phyloP scores from a whole-genome alignment of 2,888 invertebrate genomes.

The Epirrhoe alternata region DNA sequence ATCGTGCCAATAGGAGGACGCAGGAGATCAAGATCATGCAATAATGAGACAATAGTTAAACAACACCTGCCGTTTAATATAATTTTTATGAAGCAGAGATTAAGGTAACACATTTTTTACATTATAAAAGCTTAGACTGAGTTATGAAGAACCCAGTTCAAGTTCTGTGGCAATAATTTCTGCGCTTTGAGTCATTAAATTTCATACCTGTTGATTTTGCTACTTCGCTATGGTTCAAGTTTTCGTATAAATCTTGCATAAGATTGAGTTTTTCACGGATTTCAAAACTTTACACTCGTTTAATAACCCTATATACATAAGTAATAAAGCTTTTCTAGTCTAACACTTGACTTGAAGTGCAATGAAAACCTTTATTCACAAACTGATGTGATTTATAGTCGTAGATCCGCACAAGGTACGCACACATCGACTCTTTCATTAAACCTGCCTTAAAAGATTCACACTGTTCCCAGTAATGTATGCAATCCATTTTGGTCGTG shows the following conservation, averaged over 20 bases:
- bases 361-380: no score
- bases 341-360: no score
- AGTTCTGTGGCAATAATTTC: slow-evolving; percentile 22
- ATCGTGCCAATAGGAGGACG: no score
- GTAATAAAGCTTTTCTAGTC: no score
- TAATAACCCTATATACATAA: background rate
- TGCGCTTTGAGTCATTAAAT: slow-evolving; percentile 19
- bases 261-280: background rate
- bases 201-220: slow-evolving; percentile 26
- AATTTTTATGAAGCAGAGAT: no score
- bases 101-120: slow-evolving; percentile 14
- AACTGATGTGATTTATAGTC: no score
- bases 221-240: slow-evolving; percentile 10
- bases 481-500: slow-evolving; percentile 43
- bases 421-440: slow-evolving; percentile 30
- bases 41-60: no score
- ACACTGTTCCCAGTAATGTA: slow-evolving; percentile 35
- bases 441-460: slow-evolving; percentile 34
- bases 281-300: background rate
- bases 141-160: slow-evolving; percentile 10
- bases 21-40: no score
- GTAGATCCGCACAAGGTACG: background rate
- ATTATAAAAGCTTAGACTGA: slow-evolving; percentile 13
- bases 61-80: no score
- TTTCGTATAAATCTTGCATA: background rate